Base-by-base conservation (phyloP, 2,888 invertebrate species). In the Dicyrtoma fusca region DNA sequence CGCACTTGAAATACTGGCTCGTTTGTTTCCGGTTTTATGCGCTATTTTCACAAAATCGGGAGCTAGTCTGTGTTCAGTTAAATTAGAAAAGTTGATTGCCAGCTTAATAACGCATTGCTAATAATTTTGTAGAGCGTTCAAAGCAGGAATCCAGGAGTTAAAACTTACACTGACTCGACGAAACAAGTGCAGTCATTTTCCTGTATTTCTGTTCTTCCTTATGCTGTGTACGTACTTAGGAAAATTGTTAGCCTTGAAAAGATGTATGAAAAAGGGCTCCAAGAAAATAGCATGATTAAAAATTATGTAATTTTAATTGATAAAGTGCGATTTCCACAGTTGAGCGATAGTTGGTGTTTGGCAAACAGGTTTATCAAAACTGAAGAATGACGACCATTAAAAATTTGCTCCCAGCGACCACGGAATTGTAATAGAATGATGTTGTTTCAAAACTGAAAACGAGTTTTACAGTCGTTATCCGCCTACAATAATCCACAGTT, bases 221-320 rank as follows among this genome's bases (percentile, higher is more conserved):
- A n/a, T n/a, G n/a, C n/a, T n/a, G n/a, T n/a, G n/a, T n/a, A n/a
- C n/a, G n/a, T n/a, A n/a, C n/a, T n/a, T n/a, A n/a, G 34, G 34
- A 34, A 34, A 8, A 34, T 34, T 34, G 34, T 34, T 34, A 34
- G 34, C 34, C 34, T 34, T 34, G 34, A 34, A 34, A 34, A 8
- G 34, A 34, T 34, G n/a, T n/a, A 34, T 34, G 4, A 34, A 34
- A 34, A 34, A 34, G 34, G 34, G 34, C 19, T 21, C 26, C 62
- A 21, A 45, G 21, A 23, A 34, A 25, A 59, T 45, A 42, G 44
- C 17, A 51, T 55, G 26, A 66, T 42, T 57, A 68, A 53, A n/a
- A 19, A 66, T 68, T 68, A 59, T 57, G 68, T 45, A 34, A 57
- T 68, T 68, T 68, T 68, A 68, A 68, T 68, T 68, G 55, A 68